phyloP scores from a whole-genome alignment of 2,888 invertebrate species.

The Yponomeuta malinellus region DNA sequence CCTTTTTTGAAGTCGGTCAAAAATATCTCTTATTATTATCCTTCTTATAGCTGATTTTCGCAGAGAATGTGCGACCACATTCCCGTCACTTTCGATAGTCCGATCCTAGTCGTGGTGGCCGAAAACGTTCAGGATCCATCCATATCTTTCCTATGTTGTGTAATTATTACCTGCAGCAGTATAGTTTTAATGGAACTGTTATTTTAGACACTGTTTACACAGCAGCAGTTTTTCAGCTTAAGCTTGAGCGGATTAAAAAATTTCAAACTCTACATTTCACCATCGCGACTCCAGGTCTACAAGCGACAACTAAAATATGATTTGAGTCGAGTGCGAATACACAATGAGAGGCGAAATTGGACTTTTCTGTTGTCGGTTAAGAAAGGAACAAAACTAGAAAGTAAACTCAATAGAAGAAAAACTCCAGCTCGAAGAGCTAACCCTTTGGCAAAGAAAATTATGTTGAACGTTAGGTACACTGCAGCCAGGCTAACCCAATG shows the following conservation, averaged over 20 bases:
- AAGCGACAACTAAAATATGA: constrained; percentile 49
- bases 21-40: too few relatives aligned
- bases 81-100: too few relatives aligned
- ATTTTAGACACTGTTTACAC: background rate
- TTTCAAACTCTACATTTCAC: too few relatives aligned
- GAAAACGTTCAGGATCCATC: too few relatives aligned
- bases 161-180: too few relatives aligned
- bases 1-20: too few relatives aligned
- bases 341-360: constrained; percentile 52
- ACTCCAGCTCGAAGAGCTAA: background rate
- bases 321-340: constrained; percentile 47
- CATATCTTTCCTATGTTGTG: too few relatives aligned
- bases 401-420: background rate
- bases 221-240: background rate
- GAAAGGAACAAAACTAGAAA: constrained; percentile 38
- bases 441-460: background rate
- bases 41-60: too few relatives aligned
- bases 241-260: background rate
- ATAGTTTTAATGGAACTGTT: background rate
- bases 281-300: constrained; percentile 13
- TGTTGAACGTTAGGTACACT: too few relatives aligned
- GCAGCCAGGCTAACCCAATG: too few relatives aligned
- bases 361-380: constrained; percentile 41
- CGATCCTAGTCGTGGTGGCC: too few relatives aligned
- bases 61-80: too few relatives aligned